Evolutionary conservation across 2,797 vertebrate genomes (phyloP), one percentile per base, ranked within the genome.

Genomic region (Austrolebias charrua): DNA sequence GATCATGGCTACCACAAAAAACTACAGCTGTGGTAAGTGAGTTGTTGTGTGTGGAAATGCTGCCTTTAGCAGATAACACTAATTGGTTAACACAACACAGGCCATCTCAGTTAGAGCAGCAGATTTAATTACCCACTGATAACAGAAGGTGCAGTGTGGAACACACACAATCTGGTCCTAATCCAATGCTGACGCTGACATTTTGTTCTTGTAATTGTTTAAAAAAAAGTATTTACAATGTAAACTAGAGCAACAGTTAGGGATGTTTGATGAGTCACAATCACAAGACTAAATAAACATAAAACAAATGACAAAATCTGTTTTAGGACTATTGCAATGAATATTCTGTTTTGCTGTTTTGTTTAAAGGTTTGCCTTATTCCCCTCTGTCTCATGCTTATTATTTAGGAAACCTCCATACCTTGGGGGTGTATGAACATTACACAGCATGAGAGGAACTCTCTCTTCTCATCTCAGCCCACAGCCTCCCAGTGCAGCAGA

Each of bases 351-450:
- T 49, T 20, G 24, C 24, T 24, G 24, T 1, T 38, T 60, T 50
- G 12, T 28, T 46, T 9, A 11, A 16, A 24, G 24, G 54, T 51
- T 63, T 15, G 33, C 63, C 75, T 55, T 74, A 74, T 73, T 59
- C 60, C 54, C 58, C 60, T 57, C 24, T 4, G 1, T 63, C 74
- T 70, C 55, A 57, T 40, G 46, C 31, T 43, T 19, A 67, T 75
- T 73, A 73, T 79, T 76, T 81, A 56, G 84, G 86, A 88, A 86
- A 81, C 74, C 87, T 85, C 85, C 84, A 81, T 82, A 3, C 78
- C 57, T 66, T 71, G 76, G 82, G 82, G 73, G 66, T 59, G 73
- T 18, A 62, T 73, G 73, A 66, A 80, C 73, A 86, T 78, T 60
- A 78, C 80, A 66, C 88, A 80, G 87, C 78, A 55, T 76, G 84